phyloP scores from a whole-genome alignment of 2,888 invertebrate species.

The Spisula solida region DNA sequence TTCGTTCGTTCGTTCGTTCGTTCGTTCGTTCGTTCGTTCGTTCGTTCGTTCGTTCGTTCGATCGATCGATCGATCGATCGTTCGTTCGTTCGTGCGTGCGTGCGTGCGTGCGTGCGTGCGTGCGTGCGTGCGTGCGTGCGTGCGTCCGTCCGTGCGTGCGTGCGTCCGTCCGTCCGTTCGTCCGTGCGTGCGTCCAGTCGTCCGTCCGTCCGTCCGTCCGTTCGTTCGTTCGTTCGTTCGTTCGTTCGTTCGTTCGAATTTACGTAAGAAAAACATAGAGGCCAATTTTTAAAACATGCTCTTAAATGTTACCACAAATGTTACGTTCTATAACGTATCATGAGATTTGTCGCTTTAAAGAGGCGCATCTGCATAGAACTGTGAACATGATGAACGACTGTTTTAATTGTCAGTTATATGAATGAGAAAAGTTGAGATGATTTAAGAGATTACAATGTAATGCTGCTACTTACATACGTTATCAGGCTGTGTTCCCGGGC shows the following conservation, averaged over 20 bases:
- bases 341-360: neutral
- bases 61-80: too few relatives aligned
- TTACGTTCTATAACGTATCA: too few relatives aligned
- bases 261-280: neutral
- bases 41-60: too few relatives aligned
- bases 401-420: neutral
- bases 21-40: neutral
- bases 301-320: too few relatives aligned
- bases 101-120: too few relatives aligned
- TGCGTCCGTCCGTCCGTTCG: too few relatives aligned
- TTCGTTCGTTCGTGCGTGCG: too few relatives aligned
- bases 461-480: neutral
- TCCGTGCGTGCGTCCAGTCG: too few relatives aligned
- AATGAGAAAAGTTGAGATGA: conserved; percentile 10
- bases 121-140: neutral
- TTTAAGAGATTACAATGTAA: neutral
- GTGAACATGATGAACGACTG: neutral
- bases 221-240: neutral
- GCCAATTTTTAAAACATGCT: neutral
- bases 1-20: neutral
- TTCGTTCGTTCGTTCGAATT: too few relatives aligned
- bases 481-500: neutral
- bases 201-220: neutral
- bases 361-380: neutral
- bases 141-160: neutral